phyloP scores from a whole-genome alignment of 2,797 vertebrate species.

The Gymnodraco acuticeps region DNA sequence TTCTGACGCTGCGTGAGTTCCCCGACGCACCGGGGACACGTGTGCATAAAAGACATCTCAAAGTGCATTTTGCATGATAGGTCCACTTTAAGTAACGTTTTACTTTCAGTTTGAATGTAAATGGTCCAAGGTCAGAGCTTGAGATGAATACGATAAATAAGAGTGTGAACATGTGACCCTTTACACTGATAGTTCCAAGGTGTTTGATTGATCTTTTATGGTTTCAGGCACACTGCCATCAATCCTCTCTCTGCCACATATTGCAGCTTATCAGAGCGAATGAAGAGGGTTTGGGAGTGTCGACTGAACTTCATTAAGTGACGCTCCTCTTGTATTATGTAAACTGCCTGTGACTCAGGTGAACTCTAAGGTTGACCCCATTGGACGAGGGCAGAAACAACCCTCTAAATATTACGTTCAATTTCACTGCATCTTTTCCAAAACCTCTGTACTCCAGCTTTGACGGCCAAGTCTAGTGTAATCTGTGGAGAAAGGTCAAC shows the following conservation, averaged over 20 bases:
- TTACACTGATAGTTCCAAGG: not conserved
- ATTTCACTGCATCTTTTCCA: no score
- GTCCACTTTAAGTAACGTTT: not conserved
- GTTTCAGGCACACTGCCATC: not conserved
- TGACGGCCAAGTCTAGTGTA: no score
- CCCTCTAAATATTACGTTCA: no score
- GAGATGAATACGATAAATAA: not conserved
- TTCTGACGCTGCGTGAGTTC: no score
- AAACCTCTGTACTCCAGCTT: no score
- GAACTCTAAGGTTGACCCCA: not conserved
- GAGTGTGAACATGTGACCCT: not conserved
- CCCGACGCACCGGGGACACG: no score
- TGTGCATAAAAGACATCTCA: no score
- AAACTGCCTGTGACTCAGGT: not conserved
- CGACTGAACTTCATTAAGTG: not conserved
- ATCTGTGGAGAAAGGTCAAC: no score
- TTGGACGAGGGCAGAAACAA: no score
- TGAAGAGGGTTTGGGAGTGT: not conserved
- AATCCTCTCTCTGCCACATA: not conserved
- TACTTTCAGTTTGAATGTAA: no score
- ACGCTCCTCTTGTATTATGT: not conserved
- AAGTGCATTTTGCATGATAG: no score
- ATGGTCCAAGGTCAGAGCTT: not conserved
- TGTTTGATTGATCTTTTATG: constrained; percentile 5
- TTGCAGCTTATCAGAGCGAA: constrained; percentile 4